Conservation (phyloP, 2,888 invertebrate species). For the Epistrophella euchroma region DNA sequence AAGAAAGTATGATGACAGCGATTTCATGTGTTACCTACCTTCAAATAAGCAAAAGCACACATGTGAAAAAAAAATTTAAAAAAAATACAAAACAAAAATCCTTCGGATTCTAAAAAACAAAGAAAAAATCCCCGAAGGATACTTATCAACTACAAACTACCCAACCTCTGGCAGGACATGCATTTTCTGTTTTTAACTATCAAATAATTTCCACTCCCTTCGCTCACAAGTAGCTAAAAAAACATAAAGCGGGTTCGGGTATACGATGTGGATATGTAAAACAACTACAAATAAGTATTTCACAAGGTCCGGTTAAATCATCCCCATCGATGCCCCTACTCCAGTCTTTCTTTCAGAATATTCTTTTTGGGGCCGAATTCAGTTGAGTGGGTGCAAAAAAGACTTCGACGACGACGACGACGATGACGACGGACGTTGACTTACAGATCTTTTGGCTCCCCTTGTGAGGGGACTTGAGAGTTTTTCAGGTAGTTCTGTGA, state of each 20-base stretch:
- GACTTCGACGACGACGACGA: slow-evolving; percentile 32
- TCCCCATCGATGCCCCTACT: slow-evolving; percentile 20
- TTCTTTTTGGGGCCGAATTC: slow-evolving; percentile 60
- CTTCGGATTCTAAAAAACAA: slow-evolving; percentile 3
- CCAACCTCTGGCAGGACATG: slow-evolving; percentile 50
- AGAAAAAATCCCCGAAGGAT: slow-evolving; percentile 65
- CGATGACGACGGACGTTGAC: slow-evolving; percentile 40
- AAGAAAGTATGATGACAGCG: slow-evolving; percentile 63
- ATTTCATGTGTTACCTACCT: slow-evolving; percentile 53
- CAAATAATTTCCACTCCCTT: slow-evolving; percentile 63
- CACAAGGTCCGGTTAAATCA: slow-evolving; percentile 66
- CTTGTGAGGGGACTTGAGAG: slow-evolving; percentile 72
- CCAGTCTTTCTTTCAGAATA: slow-evolving; percentile 17
- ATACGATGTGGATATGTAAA: slow-evolving; percentile 22
- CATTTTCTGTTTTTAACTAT: slow-evolving; percentile 72
- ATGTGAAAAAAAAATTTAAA: slow-evolving; percentile 14
- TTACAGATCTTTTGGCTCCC: slow-evolving; percentile 67
- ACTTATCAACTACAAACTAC: slow-evolving; percentile 70
- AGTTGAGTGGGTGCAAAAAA: slow-evolving; percentile 55
- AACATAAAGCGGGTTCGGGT: slow-evolving; percentile 13
- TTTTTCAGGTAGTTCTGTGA: slow-evolving; percentile 63
- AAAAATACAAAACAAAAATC: slow-evolving; percentile 38
- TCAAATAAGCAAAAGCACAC: slow-evolving; percentile 33
- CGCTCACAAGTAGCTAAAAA: slow-evolving; percentile 38
- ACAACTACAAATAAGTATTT: slow-evolving; percentile 67